Base-by-base conservation (phyloP, 2,113 vertebrate species). In the Orientallactaga bullata region DNA sequence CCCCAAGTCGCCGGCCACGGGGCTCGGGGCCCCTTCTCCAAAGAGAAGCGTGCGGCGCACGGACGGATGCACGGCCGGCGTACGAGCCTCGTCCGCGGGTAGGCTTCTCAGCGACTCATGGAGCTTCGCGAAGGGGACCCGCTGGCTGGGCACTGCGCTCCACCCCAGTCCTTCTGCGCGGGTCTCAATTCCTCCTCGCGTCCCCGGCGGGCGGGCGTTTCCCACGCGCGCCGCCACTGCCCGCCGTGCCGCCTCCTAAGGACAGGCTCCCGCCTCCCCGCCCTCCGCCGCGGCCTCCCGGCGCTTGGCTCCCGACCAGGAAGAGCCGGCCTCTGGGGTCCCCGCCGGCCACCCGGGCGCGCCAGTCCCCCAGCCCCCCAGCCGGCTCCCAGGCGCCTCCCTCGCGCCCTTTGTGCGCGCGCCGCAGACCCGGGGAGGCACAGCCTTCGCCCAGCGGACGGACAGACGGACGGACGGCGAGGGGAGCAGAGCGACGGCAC, bases 361-460 rank as follows among this genome's bases (percentile, higher is more conserved):
- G 32, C 66, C 28, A 0, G 18, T 80, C 79, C 0, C 77, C 39
- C 3, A 0, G 18, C 83, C 79, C 0, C 77, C 39, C 3, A 79
- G 82, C 51, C 78, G 5, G 63, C 42, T 60, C 24, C 3, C 4
- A 55, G 17, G 58, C 71, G 55, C 95, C 92, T 65, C 71, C 65
- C 73, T 11, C 17, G 65, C 32, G 51, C 55, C 78, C 94, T 86
- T 86, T 88, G 94, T 85, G 92, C 32, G 88, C 89, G 63, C 83
- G 42, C 80, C 51, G 77, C 76, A 2, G 28, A 7, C 35, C 47
- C 84, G 28, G 15, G 11, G 71, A 51, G 8, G 55, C 20, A 85
- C 85, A 65, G 42, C 24, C 73, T n/a, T 76, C 72, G 23, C 77
- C 73, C 37, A 51, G 85, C 30, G 63, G 28, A 12, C 2, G 9